These are phyloP conservation scores for Origma solitaria DNA, from an alignment of 2,113 vertebrate genomes.

Conservation along the genomic window DNA sequence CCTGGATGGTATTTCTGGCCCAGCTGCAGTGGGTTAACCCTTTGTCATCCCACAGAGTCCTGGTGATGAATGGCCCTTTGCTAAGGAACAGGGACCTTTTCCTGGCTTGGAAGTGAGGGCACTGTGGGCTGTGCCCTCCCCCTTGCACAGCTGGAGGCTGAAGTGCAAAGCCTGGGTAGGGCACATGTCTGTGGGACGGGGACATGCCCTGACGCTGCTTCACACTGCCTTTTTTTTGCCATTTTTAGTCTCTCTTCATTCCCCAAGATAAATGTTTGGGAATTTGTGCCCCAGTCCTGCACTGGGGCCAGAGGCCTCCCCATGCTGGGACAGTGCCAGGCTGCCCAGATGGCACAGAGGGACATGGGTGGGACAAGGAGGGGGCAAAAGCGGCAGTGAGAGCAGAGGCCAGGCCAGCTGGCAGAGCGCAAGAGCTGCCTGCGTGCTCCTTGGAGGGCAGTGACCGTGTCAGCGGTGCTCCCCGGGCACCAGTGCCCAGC, in stretches of 20 bases:
- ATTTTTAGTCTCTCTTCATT: background rate
- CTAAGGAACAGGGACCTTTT: background rate
- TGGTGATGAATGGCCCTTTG: slow-evolving; percentile 4
- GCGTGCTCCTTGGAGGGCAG: background rate
- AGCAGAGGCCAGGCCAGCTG: background rate
- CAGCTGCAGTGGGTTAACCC: slow-evolving; percentile 52
- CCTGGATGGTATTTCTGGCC: slow-evolving; percentile 22
- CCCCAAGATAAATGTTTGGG: background rate
- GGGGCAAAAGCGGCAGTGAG: background rate
- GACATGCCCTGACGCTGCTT: background rate
- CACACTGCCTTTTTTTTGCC: background rate
- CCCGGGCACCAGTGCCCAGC: background rate
- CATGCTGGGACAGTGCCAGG: background rate
- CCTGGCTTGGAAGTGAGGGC: accelerated
- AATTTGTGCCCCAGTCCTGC: background rate
- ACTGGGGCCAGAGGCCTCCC: background rate
- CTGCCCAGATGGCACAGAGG: background rate
- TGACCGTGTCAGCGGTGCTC: background rate
- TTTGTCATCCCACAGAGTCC: background rate
- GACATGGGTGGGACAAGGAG: background rate
- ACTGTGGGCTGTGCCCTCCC: background rate
- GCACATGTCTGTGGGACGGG: background rate
- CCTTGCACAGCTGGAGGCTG: background rate
- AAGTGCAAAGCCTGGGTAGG: background rate
- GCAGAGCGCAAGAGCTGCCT: background rate